A percentile compares a stretch with the other conserved stretches of the same genome.
Conservation (phyloP, 2,888 invertebrate species). For the Enoplolaimus lenunculus region DNA sequence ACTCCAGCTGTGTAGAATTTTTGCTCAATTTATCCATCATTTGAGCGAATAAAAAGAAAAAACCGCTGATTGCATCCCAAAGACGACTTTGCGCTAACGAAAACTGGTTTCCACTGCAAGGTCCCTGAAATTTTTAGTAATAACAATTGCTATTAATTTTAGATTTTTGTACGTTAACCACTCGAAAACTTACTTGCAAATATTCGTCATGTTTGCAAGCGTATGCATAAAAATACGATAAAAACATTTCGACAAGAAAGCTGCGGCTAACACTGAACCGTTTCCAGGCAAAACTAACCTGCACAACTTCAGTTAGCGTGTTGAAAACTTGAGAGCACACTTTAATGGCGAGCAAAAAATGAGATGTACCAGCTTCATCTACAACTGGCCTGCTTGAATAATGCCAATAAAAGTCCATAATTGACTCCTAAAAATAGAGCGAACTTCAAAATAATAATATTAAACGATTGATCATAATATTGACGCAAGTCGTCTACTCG, state of each 20-base stretch:
- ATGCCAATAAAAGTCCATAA: constrained; percentile 99
- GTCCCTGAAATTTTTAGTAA: constrained; percentile 69
- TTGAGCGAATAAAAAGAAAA: constrained; percentile 96
- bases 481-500: no score
- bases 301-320: constrained; percentile 75
- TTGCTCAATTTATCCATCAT: constrained; percentile 99
- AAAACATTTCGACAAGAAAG: no score
- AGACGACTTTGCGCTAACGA: constrained; percentile 74
- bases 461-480: no score
- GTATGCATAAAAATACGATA: no score
- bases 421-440: constrained; percentile 61
- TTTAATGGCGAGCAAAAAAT: constrained; percentile 95
- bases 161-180: no score
- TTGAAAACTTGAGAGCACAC: constrained; percentile 94
- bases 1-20: constrained; percentile 91
- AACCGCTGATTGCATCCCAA: constrained; percentile 99
- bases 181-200: no score
- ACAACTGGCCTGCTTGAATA: constrained; percentile 54
- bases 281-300: constrained; percentile 42
- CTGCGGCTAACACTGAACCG: no score
- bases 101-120: constrained; percentile 95
- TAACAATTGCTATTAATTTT: no score
- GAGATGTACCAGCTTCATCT: constrained; percentile 63
- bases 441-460: no score
- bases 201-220: no score